phyloP scores from a whole-genome alignment of 1,140 invertebrate genomes.

The Lasioglossum baleicum region DNA sequence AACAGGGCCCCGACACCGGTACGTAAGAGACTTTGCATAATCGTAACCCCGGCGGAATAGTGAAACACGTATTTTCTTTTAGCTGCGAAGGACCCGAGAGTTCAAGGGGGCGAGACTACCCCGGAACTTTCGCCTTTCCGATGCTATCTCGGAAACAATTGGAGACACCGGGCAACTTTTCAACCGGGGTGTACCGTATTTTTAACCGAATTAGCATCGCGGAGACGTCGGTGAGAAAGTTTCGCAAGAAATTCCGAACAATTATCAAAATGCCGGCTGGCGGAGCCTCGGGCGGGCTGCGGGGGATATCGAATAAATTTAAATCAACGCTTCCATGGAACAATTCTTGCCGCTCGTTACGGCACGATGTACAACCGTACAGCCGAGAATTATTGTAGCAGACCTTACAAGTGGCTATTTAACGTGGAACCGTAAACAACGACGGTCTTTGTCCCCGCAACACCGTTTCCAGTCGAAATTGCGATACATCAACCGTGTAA shows the following conservation, averaged over 20 bases:
- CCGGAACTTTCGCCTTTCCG: not conserved
- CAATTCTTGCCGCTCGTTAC: too few relatives aligned
- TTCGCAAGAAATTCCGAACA: not conserved
- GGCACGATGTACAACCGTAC: too few relatives aligned
- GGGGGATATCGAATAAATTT: too few relatives aligned
- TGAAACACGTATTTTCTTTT: slow-evolving; percentile 1
- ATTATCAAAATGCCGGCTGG: not conserved
- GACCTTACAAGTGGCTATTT: too few relatives aligned
- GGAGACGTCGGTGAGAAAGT: not conserved
- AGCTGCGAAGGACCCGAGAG: not conserved
- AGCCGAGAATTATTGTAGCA: too few relatives aligned
- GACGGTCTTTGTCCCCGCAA: not conserved
- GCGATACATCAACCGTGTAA: too few relatives aligned
- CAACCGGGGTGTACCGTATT: not conserved
- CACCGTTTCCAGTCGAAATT: not conserved
- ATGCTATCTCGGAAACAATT: slow-evolving; percentile 8
- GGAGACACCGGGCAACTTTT: not conserved
- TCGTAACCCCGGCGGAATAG: not conserved
- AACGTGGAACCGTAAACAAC: too few relatives aligned
- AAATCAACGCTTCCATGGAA: too few relatives aligned
- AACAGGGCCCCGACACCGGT: not conserved
- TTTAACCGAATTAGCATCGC: not conserved
- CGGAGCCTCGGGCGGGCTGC: not conserved
- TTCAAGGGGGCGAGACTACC: not conserved
- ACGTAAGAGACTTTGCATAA: not conserved